A percentile compares a stretch with the other conserved stretches of the same genome.
Conservation (phyloP, 2,888 invertebrate genomes). For the Dysmachus trigonus region DNA sequence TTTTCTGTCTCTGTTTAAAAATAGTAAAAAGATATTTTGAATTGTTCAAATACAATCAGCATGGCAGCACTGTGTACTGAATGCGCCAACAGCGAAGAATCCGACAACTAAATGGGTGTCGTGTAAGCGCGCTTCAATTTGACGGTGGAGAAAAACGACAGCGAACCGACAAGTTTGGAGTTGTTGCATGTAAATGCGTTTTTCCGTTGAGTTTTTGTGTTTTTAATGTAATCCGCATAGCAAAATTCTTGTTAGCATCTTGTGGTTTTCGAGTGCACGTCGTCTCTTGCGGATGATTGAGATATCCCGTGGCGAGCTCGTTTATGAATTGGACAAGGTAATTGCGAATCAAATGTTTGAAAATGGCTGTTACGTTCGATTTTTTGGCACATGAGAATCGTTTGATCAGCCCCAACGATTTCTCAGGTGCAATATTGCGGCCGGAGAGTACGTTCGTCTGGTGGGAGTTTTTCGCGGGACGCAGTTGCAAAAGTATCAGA, state of each 20-base stretch:
- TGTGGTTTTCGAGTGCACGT: background rate
- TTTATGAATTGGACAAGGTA: slow-evolving; percentile 5
- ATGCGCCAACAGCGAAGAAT: background rate
- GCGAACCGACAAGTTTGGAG: slow-evolving; percentile 12
- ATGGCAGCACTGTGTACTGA: background rate
- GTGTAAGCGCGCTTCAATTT: background rate
- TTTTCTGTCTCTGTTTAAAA: too few species aligned
- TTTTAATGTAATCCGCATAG: background rate
- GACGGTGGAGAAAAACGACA: slow-evolving; percentile 11
- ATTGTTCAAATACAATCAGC: background rate
- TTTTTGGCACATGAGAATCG: background rate
- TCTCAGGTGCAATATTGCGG: background rate
- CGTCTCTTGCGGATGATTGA: background rate
- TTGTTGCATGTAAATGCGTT: slow-evolving; percentile 15
- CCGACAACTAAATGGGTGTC: background rate
- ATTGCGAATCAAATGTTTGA: slow-evolving; percentile 19
- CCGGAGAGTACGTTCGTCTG: background rate
- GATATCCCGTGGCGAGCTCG: background rate
- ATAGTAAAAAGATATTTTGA: background rate
- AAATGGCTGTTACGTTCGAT: slow-evolving; percentile 25
- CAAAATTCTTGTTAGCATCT: background rate
- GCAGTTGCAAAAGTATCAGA: background rate
- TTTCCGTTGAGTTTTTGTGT: slow-evolving; percentile 13
- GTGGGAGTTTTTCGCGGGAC: background rate
- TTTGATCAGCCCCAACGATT: background rate